A percentile compares a stretch with the other conserved stretches of the same genome.
phyloP scores from a whole-genome alignment of 30 jellyfish, hydroid and myxozoan genomes.

The Sanderia malayensis region DNA sequence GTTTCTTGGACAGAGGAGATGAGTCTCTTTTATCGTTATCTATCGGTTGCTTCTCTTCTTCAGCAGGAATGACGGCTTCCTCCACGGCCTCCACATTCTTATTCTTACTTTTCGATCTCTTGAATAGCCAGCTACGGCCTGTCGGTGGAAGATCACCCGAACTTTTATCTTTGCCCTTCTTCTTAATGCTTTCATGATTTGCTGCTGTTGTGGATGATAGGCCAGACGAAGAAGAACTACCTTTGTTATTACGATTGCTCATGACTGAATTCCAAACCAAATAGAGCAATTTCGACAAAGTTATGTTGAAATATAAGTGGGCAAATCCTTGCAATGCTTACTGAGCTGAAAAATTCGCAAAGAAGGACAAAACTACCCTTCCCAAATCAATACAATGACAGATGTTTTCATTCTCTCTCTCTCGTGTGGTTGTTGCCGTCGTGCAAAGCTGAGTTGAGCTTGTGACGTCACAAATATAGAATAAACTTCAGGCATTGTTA shows the following conservation, averaged over 20 bases:
- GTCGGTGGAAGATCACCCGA: slow-evolving; percentile 45
- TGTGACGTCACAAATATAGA: too few species aligned
- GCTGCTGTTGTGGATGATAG: too few species aligned
- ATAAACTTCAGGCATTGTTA: too few species aligned
- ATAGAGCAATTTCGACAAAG: not conserved
- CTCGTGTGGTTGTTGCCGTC: too few species aligned
- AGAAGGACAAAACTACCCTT: not conserved
- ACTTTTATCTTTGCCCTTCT: slow-evolving; percentile 39
- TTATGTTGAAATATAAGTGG: not conserved
- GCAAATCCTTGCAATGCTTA: not conserved
- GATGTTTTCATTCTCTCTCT: not conserved
- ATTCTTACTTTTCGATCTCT: slow-evolving; percentile 34
- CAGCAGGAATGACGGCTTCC: not conserved
- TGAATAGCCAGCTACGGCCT: slow-evolving; percentile 74
- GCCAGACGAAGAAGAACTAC: too few species aligned
- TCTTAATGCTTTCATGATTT: slow-evolving; percentile 15
- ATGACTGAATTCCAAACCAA: not conserved
- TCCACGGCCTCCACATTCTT: slow-evolving; percentile 38
- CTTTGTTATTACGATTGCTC: not conserved
- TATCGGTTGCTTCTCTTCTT: slow-evolving; percentile 14
- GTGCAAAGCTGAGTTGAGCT: too few species aligned
- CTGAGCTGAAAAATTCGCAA: not conserved
- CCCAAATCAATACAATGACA: not conserved
- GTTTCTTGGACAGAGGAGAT: slow-evolving; percentile 17
- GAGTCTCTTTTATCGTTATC: slow-evolving; percentile 4